Percentiles rank a stretch among this genome's conserved stretches.
Conservation (phyloP, 1,140 invertebrate species). For the Macrotrachela quadricornifera region DNA sequence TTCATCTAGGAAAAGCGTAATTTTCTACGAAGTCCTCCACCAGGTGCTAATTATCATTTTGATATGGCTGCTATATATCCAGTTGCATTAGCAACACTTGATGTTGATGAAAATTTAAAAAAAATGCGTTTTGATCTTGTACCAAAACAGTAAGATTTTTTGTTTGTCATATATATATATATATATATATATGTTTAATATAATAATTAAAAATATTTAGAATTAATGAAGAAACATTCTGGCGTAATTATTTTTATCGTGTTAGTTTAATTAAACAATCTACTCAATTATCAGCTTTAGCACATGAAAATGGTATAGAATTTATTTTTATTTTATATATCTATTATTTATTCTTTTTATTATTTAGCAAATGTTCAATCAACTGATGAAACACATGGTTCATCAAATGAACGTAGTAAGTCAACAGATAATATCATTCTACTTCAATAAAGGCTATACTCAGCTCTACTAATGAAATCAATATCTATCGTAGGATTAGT, state of each 20-base stretch:
- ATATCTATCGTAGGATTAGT: no score
- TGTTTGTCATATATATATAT: not conserved
- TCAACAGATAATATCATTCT: no score
- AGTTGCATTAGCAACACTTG: slow-evolving; percentile 71
- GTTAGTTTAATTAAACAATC: slow-evolving; percentile 90
- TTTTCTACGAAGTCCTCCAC: slow-evolving; percentile 80
- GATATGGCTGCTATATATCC: slow-evolving; percentile 67
- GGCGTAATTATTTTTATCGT: slow-evolving; percentile 98
- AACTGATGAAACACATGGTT: not conserved
- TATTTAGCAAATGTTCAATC: not conserved
- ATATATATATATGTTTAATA: not conserved
- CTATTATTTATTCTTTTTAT: not conserved
- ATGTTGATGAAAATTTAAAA: slow-evolving; percentile 76
- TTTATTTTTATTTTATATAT: not conserved
- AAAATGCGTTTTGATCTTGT: slow-evolving; percentile 96
- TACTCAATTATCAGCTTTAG: slow-evolving; percentile 49
- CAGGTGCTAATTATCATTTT: slow-evolving; percentile 80
- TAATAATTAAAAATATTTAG: slow-evolving; percentile 35
- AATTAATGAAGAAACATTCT: slow-evolving; percentile 91
- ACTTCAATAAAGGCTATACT: no score
- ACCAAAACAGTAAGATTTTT: slow-evolving; percentile 52
- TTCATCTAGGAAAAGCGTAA: slow-evolving; percentile 66
- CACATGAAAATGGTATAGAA: slow-evolving; percentile 20
- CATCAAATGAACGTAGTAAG: not conserved
- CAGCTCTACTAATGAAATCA: no score